These are phyloP conservation scores for Poeciliopsis occidentalis DNA, from an alignment of 2,113 vertebrate genomes.

Conservation along the genomic window DNA sequence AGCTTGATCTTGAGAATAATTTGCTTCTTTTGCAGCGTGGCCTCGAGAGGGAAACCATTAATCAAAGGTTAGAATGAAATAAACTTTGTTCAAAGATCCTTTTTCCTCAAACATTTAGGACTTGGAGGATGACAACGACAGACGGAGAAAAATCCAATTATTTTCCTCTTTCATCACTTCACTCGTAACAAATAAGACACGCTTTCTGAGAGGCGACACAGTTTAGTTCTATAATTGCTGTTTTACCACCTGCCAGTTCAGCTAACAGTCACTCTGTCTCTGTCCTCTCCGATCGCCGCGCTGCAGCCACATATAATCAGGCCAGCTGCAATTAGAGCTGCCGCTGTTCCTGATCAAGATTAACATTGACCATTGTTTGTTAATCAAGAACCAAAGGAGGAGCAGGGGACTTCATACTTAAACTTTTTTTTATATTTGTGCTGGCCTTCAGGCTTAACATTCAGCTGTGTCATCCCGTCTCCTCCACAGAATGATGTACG, in stretches of 20 bases:
- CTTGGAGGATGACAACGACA: conserved; percentile 46
- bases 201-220: conserved; percentile 64
- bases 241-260: conserved; percentile 75
- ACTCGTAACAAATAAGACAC: conserved; percentile 71
- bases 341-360: conserved; percentile 1
- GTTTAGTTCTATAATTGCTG: conserved; percentile 78
- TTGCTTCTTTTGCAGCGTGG: conserved; percentile 57
- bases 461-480: neutral
- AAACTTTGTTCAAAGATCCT: conserved; percentile 74
- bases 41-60: conserved; percentile 59
- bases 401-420: neutral
- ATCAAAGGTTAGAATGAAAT: conserved; percentile 75
- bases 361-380: neutral
- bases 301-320: conserved; percentile 53
- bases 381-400: conserved; percentile 25
- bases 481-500: neutral
- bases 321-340: conserved; percentile 53
- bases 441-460: conserved; percentile 10
- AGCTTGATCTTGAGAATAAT: conserved; percentile 73
- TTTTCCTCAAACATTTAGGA: conserved; percentile 62
- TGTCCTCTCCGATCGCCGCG: conserved; percentile 34
- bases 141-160: conserved; percentile 70
- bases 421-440: neutral
- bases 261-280: conserved; percentile 59
- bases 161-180: conserved; percentile 73